Base-by-base conservation (phyloP, 2,113 vertebrate species). In the Phylloscopus whistleri region DNA sequence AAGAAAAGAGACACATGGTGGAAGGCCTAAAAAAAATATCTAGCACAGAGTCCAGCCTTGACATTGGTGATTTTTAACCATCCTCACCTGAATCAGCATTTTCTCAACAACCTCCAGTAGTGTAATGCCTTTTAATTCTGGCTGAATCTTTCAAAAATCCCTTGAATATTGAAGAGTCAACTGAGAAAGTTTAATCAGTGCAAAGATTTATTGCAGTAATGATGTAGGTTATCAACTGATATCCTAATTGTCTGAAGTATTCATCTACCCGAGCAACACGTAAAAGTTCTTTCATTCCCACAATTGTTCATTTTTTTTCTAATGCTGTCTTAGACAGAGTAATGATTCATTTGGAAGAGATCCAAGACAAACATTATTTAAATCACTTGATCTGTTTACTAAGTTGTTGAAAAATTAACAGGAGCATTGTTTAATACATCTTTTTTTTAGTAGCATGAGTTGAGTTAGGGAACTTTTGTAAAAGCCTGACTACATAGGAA, bases 371-470 rank as follows among this genome's bases (percentile, higher is more conserved):
- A 87, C 63, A 90, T 84, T 94, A 97, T 89, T 96, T 31, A 87
- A 94, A 39, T 73, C 64, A 43, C 23, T 91, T 94, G 59, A 95
- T 94, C 82, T 11, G 0, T 96, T 97, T 88, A 94, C n/a, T 84
- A 88, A 83, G n/a, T 37, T 94, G 35, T 52, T 87, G 69, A 70
- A 95, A 96, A 86, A 88, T 62, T 69, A 89, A 77, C 39, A 93
- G 60, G 41, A 70, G 9, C 31, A 91, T 94, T 92, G 39, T 88
- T 96, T 86, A 53, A 75, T 43, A 17, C 44, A 30, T 24, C 12
- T 5, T 81, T 79, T 28, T 80, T 94, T 94, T 58, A 53, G 6
- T 39, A 77, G 16, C 43, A 73, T 84, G 48, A 60, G 21, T 84
- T 84, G 67, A 67, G 14, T 60, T 12, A 81, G 26, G 5, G 52